These are phyloP conservation scores for Hafferia zeledoni DNA, from an alignment of 2,797 vertebrate genomes.

Conservation along the genomic window DNA sequence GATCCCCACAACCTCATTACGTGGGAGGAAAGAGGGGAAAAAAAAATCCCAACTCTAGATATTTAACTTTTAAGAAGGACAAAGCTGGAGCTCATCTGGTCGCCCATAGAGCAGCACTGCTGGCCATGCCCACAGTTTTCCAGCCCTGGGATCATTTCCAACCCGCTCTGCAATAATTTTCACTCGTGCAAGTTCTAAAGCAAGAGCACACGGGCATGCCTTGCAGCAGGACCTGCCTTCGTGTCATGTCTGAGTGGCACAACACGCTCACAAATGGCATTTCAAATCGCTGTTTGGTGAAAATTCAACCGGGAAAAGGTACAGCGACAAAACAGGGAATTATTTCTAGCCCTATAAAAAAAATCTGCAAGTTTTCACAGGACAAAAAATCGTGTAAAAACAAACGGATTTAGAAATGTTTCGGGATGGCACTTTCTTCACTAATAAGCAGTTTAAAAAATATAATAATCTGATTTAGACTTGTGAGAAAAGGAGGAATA, in stretches of 20 bases:
- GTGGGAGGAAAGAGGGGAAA: rapidly evolving
- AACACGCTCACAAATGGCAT: not conserved
- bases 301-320: not conserved
- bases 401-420: not conserved
- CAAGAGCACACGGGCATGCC: not conserved
- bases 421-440: not conserved
- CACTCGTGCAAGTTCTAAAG: not conserved
- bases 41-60: not conserved
- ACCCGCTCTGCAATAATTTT: not conserved
- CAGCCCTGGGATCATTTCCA: not conserved
- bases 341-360: not conserved
- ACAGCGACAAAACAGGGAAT: not conserved
- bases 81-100: not conserved
- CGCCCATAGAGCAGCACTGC: not conserved
- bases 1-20: not conserved
- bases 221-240: not conserved
- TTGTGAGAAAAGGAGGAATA: not conserved
- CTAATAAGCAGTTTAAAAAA: not conserved
- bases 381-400: not conserved
- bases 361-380: not conserved
- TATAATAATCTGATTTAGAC: not conserved
- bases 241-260: not conserved
- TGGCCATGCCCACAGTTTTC: not conserved
- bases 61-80: not conserved
- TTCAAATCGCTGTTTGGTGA: rapidly evolving